A percentile compares a stretch with the other conserved stretches of the same genome.
phyloP scores from a whole-genome alignment of 2,888 invertebrate species.

The Fragum sueziense region DNA sequence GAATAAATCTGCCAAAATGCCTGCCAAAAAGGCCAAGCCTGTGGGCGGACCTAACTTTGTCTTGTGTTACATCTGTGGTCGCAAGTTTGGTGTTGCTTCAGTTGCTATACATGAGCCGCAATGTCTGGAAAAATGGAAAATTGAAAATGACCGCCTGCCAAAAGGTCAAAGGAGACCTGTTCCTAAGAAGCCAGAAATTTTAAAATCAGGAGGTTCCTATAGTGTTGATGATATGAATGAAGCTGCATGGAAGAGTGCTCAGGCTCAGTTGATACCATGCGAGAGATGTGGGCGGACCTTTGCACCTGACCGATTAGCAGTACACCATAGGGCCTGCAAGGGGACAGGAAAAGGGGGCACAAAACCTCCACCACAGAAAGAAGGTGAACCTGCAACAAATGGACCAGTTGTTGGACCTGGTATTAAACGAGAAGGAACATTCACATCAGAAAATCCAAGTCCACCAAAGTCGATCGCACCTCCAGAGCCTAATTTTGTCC shows the following conservation, averaged over 20 bases:
- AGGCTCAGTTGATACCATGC: slow-evolving; percentile 85
- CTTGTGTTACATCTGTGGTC: slow-evolving; percentile 87
- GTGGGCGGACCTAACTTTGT: slow-evolving; percentile 79
- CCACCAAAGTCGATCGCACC: slow-evolving; percentile 63
- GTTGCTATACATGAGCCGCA: slow-evolving; percentile 87
- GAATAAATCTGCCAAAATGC: not conserved
- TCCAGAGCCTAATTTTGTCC: slow-evolving; percentile 79
- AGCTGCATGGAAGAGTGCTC: slow-evolving; percentile 85
- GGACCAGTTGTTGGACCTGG: slow-evolving; percentile 49
- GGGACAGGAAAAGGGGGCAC: slow-evolving; percentile 54
- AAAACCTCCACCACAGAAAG: slow-evolving; percentile 38
- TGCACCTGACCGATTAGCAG: slow-evolving; percentile 86
- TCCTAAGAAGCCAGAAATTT: slow-evolving; percentile 85
- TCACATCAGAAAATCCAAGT: slow-evolving; percentile 61
- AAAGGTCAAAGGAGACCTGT: slow-evolving; percentile 84
- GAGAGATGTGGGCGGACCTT: slow-evolving; percentile 87
- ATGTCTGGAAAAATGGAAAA: slow-evolving; percentile 87
- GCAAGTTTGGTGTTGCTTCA: slow-evolving; percentile 86
- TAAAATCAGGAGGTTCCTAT: slow-evolving; percentile 68
- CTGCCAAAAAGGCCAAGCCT: slow-evolving; percentile 51
- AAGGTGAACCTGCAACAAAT: not conserved
- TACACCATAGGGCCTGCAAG: slow-evolving; percentile 85
- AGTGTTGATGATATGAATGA: slow-evolving; percentile 84
- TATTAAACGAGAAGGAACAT: slow-evolving; percentile 63
- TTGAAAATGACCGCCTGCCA: slow-evolving; percentile 85